Evolutionary conservation across 2,797 vertebrate species (phyloP), one percentile per base, ranked within the genome.

Genomic region (Apogon talboti): DNA sequence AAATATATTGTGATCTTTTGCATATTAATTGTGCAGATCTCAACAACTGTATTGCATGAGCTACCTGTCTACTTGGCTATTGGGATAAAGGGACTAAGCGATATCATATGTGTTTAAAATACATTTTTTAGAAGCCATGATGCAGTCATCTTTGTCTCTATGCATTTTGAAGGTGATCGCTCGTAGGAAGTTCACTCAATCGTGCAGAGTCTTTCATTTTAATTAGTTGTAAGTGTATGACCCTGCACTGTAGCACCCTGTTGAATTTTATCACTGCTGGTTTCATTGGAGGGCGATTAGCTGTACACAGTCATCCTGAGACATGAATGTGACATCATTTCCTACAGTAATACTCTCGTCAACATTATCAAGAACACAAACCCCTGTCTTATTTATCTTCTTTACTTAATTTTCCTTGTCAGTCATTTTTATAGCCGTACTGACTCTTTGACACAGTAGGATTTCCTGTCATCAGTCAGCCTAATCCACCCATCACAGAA

Each of bases 21-120:
- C 91, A 91, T 91, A 91, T 87, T 84, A 79, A 70, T 83, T 91
- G 87, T 92, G 90, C 89, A 87, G 87, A 84, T 90, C 88, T 91
- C 82, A 86, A 83, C 60, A 74, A 79, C 57, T 82, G 86, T 92
- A 92, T 91, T 90, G 89, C 78, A 42, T 87, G 76, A 87, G 83
- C 89, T 91, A 89, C 82, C 80, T 81, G 63, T 89, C 89, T 89
- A 92, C 86, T 86, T 80, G 81, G 70, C 84, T 89, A 89, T 74
- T 76, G 76, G 60, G 68, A 81, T 92, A 90, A 92, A 92, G 89
- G 86, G 91, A 87, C 74, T 41, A 90, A 89, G 88, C 83, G 12
- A 70, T 84, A 81, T 71, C 50, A 62, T 74, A 81, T 68, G 59
- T 79, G 69, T 72, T 76, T 71, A 71, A 84, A 78, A 82, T 83